Percentiles rank a stretch among this genome's conserved stretches.
These are phyloP conservation scores for Picathartes gymnocephalus DNA, from an alignment of 2,113 vertebrate genomes.

Conservation along the genomic window DNA sequence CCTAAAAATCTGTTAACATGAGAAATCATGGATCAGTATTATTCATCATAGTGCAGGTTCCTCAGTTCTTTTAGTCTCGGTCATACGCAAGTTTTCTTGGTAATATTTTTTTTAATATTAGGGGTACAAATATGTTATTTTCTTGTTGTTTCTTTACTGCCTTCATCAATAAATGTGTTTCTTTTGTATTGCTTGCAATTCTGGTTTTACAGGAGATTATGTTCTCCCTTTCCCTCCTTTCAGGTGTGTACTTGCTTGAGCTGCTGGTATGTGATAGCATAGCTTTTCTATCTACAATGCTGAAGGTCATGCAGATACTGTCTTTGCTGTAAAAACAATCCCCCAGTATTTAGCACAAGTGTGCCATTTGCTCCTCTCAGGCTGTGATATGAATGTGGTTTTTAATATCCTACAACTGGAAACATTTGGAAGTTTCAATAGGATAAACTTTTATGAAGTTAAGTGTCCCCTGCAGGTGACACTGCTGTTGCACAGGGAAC, in stretches of 20 bases:
- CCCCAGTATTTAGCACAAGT: background rate
- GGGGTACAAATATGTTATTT: background rate
- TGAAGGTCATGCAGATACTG: background rate
- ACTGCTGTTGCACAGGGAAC: background rate
- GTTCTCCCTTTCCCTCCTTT: background rate
- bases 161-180: background rate
- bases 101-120: background rate
- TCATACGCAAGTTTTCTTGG: background rate
- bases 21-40: background rate
- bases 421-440: background rate
- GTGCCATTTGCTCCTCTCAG: constrained; percentile 27
- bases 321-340: background rate
- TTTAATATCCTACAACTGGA: background rate
- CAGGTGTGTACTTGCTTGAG: background rate
- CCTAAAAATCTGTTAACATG: background rate
- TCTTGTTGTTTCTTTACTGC: background rate
- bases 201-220: background rate
- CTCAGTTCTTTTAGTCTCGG: background rate
- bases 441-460: background rate
- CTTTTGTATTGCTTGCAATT: background rate
- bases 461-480: background rate
- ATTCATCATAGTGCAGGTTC: background rate
- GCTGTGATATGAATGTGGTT: background rate
- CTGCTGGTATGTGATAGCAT: background rate
- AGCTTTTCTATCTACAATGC: background rate